A percentile compares a stretch with the other conserved stretches of the same genome.
Conservation (phyloP, 2,888 invertebrate genomes). For the Pyrochroa serraticornis region DNA sequence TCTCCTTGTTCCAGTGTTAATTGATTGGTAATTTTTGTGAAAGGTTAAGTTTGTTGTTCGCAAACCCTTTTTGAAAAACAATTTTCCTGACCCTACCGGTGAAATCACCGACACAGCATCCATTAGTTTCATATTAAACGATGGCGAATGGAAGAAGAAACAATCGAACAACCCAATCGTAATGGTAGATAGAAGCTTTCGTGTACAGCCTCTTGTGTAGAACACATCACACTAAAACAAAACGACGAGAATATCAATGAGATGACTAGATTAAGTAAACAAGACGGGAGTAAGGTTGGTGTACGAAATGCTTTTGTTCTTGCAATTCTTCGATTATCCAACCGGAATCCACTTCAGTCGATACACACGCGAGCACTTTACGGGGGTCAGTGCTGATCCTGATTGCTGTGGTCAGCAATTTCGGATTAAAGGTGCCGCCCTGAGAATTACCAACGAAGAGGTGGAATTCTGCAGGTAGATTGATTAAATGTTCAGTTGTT, state of each 20-base stretch:
- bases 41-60: too few relatives aligned
- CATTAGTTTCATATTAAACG: slow-evolving; percentile 21
- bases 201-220: slow-evolving; percentile 23
- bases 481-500: too few relatives aligned
- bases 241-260: slow-evolving; percentile 27
- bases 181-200: slow-evolving; percentile 17
- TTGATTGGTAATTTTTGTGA: too few relatives aligned
- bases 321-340: slow-evolving; percentile 14
- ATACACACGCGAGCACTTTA: slow-evolving; percentile 10
- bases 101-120: slow-evolving; percentile 9
- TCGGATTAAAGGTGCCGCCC: slow-evolving; percentile 7
- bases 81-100: not conserved
- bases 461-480: too few relatives aligned
- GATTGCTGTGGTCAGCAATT: slow-evolving; percentile 16
- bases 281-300: not conserved
- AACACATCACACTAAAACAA: slow-evolving; percentile 26
- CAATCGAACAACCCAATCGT: slow-evolving; percentile 19
- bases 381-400: slow-evolving; percentile 5
- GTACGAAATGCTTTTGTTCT: slow-evolving; percentile 9
- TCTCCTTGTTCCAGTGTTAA: too few relatives aligned
- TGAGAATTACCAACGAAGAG: too few relatives aligned
- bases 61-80: slow-evolving; percentile 2
- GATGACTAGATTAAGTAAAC: slow-evolving; percentile 23
- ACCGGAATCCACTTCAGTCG: slow-evolving; percentile 5
- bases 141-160: slow-evolving; percentile 14